phyloP scores from a whole-genome alignment of 2,888 invertebrate genomes.

The Orchesella flavescens region DNA sequence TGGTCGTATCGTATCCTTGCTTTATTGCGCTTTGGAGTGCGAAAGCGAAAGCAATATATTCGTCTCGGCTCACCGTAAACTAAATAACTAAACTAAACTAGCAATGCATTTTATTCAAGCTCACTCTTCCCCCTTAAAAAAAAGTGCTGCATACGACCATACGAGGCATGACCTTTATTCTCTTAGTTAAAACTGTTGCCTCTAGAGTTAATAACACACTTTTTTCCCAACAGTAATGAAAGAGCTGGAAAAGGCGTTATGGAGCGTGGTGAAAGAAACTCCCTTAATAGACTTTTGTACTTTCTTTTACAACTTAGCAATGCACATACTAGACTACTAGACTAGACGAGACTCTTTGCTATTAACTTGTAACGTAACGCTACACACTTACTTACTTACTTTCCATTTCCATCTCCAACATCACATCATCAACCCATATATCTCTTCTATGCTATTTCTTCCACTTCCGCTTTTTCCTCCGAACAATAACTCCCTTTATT shows the following conservation, averaged over 20 bases:
- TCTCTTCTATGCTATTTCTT: constrained; percentile 24
- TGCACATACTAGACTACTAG: no score
- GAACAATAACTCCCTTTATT: constrained; percentile 53
- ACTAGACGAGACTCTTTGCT: no score
- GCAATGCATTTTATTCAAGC: not conserved
- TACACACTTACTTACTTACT: not conserved
- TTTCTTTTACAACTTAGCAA: constrained; percentile 1
- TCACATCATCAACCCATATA: not conserved
- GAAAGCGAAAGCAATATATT: no score
- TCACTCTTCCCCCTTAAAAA: no score
- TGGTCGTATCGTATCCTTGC: no score
- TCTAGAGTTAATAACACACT: not conserved
- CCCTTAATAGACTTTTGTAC: constrained; percentile 57
- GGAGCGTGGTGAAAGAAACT: constrained; percentile 29
- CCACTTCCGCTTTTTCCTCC: constrained; percentile 52
- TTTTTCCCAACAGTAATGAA: constrained; percentile 12
- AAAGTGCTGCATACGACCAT: not conserved
- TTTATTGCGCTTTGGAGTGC: no score
- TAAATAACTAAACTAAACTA: not conserved
- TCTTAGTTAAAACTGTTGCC: no score
- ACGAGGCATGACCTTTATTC: not conserved
- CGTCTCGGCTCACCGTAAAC: no score
- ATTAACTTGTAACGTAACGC: not conserved
- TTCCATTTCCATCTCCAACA: not conserved
- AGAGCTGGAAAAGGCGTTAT: not conserved